Conservation (phyloP, 2,797 vertebrate genomes). For the Luscinia megarhynchos region DNA sequence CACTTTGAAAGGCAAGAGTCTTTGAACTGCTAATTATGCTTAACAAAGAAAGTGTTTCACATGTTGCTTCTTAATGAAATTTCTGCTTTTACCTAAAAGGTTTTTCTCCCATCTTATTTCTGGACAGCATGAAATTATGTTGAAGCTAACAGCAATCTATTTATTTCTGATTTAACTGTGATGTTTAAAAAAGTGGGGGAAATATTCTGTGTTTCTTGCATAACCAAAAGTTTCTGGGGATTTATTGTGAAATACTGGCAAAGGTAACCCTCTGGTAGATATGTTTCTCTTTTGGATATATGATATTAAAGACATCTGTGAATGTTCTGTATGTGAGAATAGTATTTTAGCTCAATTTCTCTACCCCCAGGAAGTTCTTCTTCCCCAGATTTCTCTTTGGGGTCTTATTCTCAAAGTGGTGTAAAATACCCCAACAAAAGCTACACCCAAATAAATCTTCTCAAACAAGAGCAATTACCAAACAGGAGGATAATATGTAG, state of each 20-base stretch:
- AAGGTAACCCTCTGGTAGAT: neutral
- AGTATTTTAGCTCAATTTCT: neutral
- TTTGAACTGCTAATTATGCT: slow-evolving; percentile 26
- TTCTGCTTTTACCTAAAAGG: neutral
- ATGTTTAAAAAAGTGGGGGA: neutral
- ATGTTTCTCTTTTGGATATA: neutral
- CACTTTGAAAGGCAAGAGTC: slow-evolving; percentile 5
- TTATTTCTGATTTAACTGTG: neutral
- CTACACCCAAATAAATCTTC: neutral
- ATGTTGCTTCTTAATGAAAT: neutral
- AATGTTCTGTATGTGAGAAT: neutral
- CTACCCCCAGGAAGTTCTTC: neutral
- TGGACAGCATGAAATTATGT: neutral
- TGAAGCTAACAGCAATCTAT: neutral
- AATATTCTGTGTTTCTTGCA: neutral
- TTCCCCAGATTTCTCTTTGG: neutral
- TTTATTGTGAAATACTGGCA: neutral
- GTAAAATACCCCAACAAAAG: neutral
- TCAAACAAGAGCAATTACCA: neutral
- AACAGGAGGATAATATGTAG: neutral
- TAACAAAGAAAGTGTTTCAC: slow-evolving; percentile 28
- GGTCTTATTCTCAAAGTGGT: neutral
- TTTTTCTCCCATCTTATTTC: neutral
- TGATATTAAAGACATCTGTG: neutral
- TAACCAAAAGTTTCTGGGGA: neutral